Conservation (phyloP, 2,113 vertebrate genomes). For the Picathartes gymnocephalus region DNA sequence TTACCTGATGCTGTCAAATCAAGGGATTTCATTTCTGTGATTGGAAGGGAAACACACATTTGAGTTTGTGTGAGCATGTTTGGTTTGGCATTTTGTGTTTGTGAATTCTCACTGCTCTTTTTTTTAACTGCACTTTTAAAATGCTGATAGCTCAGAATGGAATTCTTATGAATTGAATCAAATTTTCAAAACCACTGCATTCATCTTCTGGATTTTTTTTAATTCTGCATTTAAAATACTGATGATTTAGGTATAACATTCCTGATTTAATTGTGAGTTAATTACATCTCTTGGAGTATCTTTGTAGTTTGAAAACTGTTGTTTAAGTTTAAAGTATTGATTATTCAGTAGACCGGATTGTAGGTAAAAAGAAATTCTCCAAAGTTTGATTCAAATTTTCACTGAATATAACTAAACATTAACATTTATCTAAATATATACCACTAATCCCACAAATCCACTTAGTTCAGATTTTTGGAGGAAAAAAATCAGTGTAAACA, state of each 20-base stretch:
- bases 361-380: neutral
- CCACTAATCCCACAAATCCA: neutral
- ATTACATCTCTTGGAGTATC: neutral
- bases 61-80: neutral
- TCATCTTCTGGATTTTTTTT: neutral
- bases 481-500: neutral
- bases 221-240: neutral
- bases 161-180: neutral
- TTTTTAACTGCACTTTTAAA: neutral
- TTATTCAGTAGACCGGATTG: neutral
- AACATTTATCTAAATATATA: neutral
- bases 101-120: neutral
- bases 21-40: neutral
- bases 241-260: neutral
- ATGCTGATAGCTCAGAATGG: neutral
- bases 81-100: neutral
- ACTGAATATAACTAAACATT: neutral
- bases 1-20: neutral
- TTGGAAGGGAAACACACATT: neutral
- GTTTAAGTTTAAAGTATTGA: neutral
- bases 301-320: neutral
- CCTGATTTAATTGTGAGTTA: neutral
- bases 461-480: neutral
- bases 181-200: neutral
- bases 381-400: neutral